Conservation (phyloP, 2,113 vertebrate species). For the Heterochromis multidens region DNA sequence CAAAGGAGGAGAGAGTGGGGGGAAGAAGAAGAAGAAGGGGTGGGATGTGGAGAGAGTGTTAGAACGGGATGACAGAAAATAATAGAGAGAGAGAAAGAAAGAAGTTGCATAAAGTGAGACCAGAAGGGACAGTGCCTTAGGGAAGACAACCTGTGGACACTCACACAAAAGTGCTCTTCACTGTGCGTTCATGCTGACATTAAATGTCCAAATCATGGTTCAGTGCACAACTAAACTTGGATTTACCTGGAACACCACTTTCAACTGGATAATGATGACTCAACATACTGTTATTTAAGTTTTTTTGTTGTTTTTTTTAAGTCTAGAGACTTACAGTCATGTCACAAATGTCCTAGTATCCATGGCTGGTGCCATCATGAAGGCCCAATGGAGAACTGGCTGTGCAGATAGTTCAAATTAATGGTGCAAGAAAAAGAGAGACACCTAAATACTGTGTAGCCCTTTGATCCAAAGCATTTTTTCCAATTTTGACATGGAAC, state of each 20-base stretch:
- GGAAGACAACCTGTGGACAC: conserved; percentile 60
- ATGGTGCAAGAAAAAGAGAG: conserved; percentile 29
- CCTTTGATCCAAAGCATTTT: not conserved
- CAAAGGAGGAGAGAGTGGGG: conserved; percentile 84
- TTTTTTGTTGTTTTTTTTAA: not conserved
- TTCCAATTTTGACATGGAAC: not conserved
- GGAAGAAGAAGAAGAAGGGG: conserved; percentile 25
- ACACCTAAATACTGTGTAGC: conserved; percentile 12
- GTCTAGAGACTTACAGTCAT: conserved; percentile 64
- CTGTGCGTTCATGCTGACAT: conserved; percentile 65
- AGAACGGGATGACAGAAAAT: conserved; percentile 39
- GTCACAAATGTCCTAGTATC: conserved; percentile 60
- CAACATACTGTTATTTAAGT: not conserved
- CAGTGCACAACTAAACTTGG: conserved; percentile 41
- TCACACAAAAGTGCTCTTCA: conserved; percentile 62
- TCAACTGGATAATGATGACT: conserved; percentile 71
- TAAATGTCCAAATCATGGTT: conserved; percentile 42
- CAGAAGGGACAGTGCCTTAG: conserved; percentile 59
- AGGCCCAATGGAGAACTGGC: conserved; percentile 61
- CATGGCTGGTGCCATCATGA: conserved; percentile 55
- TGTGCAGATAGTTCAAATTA: conserved; percentile 62
- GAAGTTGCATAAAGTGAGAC: conserved; percentile 58
- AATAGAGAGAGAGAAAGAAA: conserved; percentile 33
- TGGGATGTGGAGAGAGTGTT: conserved; percentile 64
- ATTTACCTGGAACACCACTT: conserved; percentile 63